Evolutionary conservation across 2,888 invertebrate species (phyloP).

Genomic region (Tridacna crocea): DNA sequence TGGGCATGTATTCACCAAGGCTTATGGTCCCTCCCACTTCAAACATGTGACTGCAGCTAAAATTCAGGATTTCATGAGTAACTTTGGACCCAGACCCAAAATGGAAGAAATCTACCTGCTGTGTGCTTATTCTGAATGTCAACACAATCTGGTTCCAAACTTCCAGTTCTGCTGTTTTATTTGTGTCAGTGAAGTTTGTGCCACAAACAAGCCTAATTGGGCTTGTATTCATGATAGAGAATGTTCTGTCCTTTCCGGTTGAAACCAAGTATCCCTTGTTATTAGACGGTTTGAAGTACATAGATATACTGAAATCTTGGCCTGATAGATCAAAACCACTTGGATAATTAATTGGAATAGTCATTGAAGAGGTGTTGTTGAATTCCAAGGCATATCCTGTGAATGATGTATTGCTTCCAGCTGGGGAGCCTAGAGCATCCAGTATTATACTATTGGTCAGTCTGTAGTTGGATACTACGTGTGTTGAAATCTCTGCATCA

Average conservation of each 20-base stretch:
- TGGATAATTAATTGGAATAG: constrained; percentile 53
- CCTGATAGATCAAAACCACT: constrained; percentile 36
- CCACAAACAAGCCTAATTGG: constrained; percentile 63
- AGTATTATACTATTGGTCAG: constrained; percentile 53
- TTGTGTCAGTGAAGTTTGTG: constrained; percentile 33
- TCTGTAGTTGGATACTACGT: constrained; percentile 28
- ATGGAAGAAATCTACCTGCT: constrained; percentile 61
- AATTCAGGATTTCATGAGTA: constrained; percentile 58
- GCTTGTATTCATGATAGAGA: constrained; percentile 65
- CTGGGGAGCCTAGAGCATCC: constrained; percentile 41
- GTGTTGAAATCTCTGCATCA: constrained; percentile 40
- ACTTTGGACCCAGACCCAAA: constrained; percentile 61
- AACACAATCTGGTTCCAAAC: constrained; percentile 74
- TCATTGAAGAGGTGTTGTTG: constrained; percentile 64
- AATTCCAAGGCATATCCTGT: constrained; percentile 70
- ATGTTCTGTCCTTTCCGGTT: constrained; percentile 65
- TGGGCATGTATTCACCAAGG: constrained; percentile 72
- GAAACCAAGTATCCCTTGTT: constrained; percentile 67
- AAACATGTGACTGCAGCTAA: constrained; percentile 59
- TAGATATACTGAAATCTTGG: constrained; percentile 65
- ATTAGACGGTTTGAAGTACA: constrained; percentile 69
- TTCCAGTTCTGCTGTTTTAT: constrained; percentile 28
- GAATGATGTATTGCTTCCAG: constrained; percentile 32
- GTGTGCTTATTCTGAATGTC: constrained; percentile 53
- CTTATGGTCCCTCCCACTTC: constrained; percentile 63